Evolutionary conservation across 2,797 vertebrate genomes (phyloP), one percentile per base, ranked within the genome.

Genomic region (Pseudomugil gertrudae): DNA sequence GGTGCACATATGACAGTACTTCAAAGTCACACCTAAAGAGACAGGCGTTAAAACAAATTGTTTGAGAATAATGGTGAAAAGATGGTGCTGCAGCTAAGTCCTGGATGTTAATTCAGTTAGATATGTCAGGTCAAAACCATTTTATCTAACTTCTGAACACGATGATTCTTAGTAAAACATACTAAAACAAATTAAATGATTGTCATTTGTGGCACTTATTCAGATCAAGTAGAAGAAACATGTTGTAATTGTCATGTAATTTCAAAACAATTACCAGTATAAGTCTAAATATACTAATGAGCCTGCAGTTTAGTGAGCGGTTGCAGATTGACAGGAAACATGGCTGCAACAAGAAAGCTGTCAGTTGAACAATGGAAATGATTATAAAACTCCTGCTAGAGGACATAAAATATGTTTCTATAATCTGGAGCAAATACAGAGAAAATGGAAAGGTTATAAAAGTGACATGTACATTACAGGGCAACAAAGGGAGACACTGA

Each of bases 241-340:
- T 35, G 9, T 14, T 38, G 14, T 15, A 38, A 38, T 38, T 3
- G 5, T 9, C 38, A 40, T 40, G 4, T 40, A 17, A 40, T 26
- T 50, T 23, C 23, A 24, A 48, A 23, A 48, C 3, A 10, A 48
- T 14, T 15, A 50, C 47, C 11, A 14, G 23, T 3, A 24, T 5
- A 11, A 24, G 5, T 24, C n/a, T 50, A 14, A 50, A 50, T 48
- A 26, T 50, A 24, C 23, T 6, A 23, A 24, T 26, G 13, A 50
- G 10, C 13, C 21, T 50, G 47, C 10, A 50, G 21, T 50, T 50
- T 13, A 26, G 23, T 14, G 47, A 50, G 47, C 47, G 26, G 47
- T 50, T 50, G 47, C 23, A 50, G 45, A 21, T 26, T 50, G 47
- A 26, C 47, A 50, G 47, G 47, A 50, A 11, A 50, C 47, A 50